These are phyloP conservation scores for Chaetodon auriga DNA, from an alignment of 2,113 vertebrate species.

Conservation along the genomic window DNA sequence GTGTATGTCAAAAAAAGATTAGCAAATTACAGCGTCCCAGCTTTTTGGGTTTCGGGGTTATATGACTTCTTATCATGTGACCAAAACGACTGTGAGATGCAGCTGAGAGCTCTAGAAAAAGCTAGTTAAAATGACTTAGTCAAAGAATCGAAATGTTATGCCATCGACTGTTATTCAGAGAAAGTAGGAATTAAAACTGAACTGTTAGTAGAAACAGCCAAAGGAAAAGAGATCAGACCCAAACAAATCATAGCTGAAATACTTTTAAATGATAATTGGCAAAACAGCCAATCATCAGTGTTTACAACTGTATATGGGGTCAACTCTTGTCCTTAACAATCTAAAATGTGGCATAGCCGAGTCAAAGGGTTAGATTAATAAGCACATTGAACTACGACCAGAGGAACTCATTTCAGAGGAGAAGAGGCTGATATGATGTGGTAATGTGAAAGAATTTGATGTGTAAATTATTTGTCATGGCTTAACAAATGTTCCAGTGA, in stretches of 20 bases:
- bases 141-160: constrained; percentile 19
- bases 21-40: too few relatives aligned
- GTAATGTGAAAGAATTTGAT: neutral
- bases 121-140: neutral
- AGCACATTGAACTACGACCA: constrained; percentile 52
- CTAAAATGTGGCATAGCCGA: neutral
- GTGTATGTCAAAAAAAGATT: too few relatives aligned
- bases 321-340: constrained; percentile 26
- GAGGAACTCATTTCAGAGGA: constrained; percentile 80
- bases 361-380: constrained; percentile 36
- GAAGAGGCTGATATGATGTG: neutral
- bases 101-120: neutral
- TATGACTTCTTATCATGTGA: neutral
- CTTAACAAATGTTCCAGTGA: neutral
- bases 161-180: neutral
- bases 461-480: neutral
- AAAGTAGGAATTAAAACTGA: constrained; percentile 24
- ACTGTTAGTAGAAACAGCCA: constrained; percentile 49
- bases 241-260: neutral
- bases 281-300: neutral
- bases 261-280: neutral
- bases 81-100: neutral
- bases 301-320: constrained; percentile 19
- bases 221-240: constrained; percentile 50
- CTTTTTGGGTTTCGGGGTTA: too few relatives aligned